phyloP scores from a whole-genome alignment of 2,888 invertebrate species.

The Anthrax anthrax region DNA sequence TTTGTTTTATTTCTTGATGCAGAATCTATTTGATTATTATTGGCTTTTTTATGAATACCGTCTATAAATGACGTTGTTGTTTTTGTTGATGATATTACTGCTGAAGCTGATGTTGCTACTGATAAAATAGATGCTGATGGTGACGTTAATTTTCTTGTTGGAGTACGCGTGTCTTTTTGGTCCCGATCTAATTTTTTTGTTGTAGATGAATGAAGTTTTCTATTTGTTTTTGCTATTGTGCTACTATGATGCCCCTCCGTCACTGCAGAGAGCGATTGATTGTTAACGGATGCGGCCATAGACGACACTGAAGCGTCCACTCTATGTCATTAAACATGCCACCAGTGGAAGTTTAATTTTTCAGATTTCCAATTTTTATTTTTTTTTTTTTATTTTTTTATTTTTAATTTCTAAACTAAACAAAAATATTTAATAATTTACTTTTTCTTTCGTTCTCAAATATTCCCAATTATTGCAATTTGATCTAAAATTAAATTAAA shows the following conservation, averaged over 20 bases:
- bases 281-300: conserved; percentile 82
- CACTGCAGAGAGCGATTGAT: conserved; percentile 59
- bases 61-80: background rate
- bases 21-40: background rate
- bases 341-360: conserved; percentile 4
- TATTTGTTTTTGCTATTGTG: conserved; percentile 15
- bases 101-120: conserved; percentile 11
- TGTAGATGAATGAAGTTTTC: conserved; percentile 2
- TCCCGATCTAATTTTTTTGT: background rate
- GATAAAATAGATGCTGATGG: background rate
- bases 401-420: too few species aligned
- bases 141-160: too few species aligned
- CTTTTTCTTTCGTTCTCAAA: too few species aligned
- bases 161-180: background rate
- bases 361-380: background rate
- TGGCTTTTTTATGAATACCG: background rate
- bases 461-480: too few species aligned
- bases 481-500: too few species aligned
- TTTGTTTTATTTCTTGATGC: background rate
- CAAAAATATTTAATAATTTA: too few species aligned
- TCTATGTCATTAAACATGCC: conserved; percentile 35
- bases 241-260: conserved; percentile 43
- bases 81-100: conserved; percentile 1
- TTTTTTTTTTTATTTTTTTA: background rate
- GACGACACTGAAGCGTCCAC: conserved; percentile 68